phyloP scores from a whole-genome alignment of 2,797 vertebrate genomes.

The Gambelia wislizenii region DNA sequence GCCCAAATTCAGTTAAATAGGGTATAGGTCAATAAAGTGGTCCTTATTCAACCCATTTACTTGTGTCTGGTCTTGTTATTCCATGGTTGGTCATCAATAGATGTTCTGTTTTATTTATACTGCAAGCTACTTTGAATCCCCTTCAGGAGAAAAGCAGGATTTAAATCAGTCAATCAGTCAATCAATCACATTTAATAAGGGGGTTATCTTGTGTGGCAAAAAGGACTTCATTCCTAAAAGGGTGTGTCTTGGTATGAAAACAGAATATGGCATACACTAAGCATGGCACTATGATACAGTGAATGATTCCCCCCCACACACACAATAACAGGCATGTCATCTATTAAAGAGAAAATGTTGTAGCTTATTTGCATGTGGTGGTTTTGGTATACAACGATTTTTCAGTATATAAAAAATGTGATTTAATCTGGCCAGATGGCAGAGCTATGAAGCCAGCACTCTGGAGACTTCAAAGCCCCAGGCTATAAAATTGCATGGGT shows the following conservation, averaged over 20 bases:
- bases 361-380: conserved; percentile 3
- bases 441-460: neutral
- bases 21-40: too few relatives aligned
- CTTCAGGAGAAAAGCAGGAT: neutral
- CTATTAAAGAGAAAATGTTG: conserved; percentile 7
- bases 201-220: neutral
- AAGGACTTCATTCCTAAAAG: neutral
- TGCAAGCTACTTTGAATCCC: too few relatives aligned
- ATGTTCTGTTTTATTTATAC: too few relatives aligned
- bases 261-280: neutral
- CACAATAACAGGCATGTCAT: too few relatives aligned
- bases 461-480: conserved; percentile 1
- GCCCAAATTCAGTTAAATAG: too few relatives aligned
- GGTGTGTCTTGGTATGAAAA: neutral
- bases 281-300: neutral
- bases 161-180: neutral
- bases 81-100: too few relatives aligned
- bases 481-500: neutral
- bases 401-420: neutral
- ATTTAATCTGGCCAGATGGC: neutral
- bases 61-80: too few relatives aligned
- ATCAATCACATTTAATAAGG: neutral
- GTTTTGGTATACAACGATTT: neutral
- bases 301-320: neutral
- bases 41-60: too few relatives aligned